Evolutionary conservation across 2,888 invertebrate species (phyloP).

Genomic region (Morpho helenor): DNA sequence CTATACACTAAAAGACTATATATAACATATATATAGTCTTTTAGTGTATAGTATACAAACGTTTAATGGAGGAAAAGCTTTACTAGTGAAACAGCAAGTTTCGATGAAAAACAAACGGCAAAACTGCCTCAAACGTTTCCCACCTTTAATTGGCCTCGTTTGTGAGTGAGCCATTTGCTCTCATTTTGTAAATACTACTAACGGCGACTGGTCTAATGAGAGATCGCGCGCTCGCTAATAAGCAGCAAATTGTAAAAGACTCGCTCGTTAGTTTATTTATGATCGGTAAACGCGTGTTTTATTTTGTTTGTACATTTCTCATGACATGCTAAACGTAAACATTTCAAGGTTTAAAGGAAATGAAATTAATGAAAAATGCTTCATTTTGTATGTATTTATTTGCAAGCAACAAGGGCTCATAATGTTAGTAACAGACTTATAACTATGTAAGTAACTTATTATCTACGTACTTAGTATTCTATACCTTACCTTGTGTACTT

Average conservation of each 20-base stretch:
- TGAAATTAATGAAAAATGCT: too few species aligned
- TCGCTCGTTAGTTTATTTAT: conserved; percentile 2
- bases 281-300: not conserved
- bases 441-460: too few species aligned
- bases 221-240: conserved; percentile 8
- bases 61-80: not conserved
- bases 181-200: conserved; percentile 6
- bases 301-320: not conserved
- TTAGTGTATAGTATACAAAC: too few species aligned
- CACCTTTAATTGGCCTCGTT: conserved; percentile 10
- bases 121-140: conserved; percentile 6
- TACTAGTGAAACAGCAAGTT: not conserved
- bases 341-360: not conserved
- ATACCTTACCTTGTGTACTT: too few species aligned
- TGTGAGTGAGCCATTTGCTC: conserved; percentile 7
- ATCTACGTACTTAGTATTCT: too few species aligned
- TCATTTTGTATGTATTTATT: too few species aligned
- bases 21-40: too few species aligned
- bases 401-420: too few species aligned
- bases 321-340: not conserved
- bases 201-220: conserved; percentile 7
- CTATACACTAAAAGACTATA: too few species aligned
- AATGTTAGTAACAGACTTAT: too few species aligned
- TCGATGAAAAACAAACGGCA: conserved; percentile 7
- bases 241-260: not conserved